These are phyloP conservation scores for Ascaphus truei DNA, from an alignment of 2,113 vertebrate species.

Conservation along the genomic window DNA sequence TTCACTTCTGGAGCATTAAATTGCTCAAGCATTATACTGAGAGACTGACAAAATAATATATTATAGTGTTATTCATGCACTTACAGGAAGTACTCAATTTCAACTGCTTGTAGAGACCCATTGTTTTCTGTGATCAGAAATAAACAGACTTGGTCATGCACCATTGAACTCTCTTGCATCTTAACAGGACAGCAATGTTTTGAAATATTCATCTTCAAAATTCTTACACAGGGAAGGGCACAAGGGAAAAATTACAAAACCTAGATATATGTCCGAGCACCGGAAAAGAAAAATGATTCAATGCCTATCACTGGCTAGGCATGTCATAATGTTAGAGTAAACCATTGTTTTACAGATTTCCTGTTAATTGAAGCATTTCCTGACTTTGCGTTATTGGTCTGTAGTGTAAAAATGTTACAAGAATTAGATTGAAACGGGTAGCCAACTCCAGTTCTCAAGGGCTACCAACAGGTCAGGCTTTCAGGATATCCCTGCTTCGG, in stretches of 20 bases:
- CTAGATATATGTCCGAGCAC: constrained; percentile 48
- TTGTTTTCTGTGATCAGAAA: background rate
- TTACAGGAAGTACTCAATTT: too few species aligned
- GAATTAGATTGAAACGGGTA: too few species aligned
- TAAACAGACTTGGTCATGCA: constrained; percentile 37
- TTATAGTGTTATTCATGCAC: too few species aligned
- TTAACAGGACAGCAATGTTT: constrained; percentile 38
- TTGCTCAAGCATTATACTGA: too few species aligned
- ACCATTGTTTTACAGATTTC: constrained; percentile 60
- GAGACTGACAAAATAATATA: too few species aligned
- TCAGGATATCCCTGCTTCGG: too few species aligned
- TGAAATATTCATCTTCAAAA: constrained; percentile 41
- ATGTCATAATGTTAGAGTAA: constrained; percentile 57
- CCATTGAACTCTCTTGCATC: constrained; percentile 40
- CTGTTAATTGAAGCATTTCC: constrained; percentile 65
- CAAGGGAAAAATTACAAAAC: constrained; percentile 52
- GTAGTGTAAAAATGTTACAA: too few species aligned
- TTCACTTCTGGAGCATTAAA: too few species aligned
- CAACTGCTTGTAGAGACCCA: too few species aligned
- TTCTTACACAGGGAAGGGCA: constrained; percentile 43
- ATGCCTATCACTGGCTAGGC: constrained; percentile 47
- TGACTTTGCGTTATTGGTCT: constrained; percentile 52
- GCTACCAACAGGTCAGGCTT: too few species aligned
- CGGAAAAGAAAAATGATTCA: constrained; percentile 48
- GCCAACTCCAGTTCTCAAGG: too few species aligned